phyloP scores from a whole-genome alignment of 2,888 invertebrate species.

The Nemotelus nigrinus region DNA sequence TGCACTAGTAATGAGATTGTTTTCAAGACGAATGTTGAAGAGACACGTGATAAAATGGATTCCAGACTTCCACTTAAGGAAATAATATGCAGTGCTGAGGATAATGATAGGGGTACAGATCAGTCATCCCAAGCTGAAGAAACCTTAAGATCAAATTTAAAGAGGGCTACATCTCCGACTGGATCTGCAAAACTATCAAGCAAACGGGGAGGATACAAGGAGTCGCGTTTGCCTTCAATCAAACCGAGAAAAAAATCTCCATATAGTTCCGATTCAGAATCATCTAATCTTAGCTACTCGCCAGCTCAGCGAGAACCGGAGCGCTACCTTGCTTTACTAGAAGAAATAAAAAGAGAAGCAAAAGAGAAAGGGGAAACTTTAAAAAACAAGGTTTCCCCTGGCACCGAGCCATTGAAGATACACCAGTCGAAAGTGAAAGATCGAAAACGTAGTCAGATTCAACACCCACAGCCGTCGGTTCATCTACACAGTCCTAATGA shows the following conservation, averaged over 20 bases:
- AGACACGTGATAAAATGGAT: no score
- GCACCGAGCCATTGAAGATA: conserved; percentile 42
- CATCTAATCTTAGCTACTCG: conserved; percentile 73
- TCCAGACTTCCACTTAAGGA: no score
- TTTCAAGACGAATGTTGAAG: no score
- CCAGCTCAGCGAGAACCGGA: conserved; percentile 76
- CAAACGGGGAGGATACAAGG: no score
- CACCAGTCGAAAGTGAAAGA: conserved; percentile 50
- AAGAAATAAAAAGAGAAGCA: conserved; percentile 69
- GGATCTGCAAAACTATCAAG: no score
- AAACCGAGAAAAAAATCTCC: not conserved
- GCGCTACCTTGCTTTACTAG: conserved; percentile 73
- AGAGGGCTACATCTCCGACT: no score
- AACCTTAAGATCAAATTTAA: no score
- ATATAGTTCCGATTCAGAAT: conserved; percentile 59
- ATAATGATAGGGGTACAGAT: no score
- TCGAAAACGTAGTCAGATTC: conserved; percentile 47
- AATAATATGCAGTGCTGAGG: no score
- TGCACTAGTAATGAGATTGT: no score
- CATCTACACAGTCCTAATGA: conserved; percentile 71
- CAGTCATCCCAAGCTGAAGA: no score
- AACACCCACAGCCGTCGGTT: conserved; percentile 65
- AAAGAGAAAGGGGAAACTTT: conserved; percentile 62
- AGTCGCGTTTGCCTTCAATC: not conserved
- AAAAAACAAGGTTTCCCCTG: conserved; percentile 21